phyloP scores from a whole-genome alignment of 2,888 invertebrate genomes.

The Drosophila meridiana region DNA sequence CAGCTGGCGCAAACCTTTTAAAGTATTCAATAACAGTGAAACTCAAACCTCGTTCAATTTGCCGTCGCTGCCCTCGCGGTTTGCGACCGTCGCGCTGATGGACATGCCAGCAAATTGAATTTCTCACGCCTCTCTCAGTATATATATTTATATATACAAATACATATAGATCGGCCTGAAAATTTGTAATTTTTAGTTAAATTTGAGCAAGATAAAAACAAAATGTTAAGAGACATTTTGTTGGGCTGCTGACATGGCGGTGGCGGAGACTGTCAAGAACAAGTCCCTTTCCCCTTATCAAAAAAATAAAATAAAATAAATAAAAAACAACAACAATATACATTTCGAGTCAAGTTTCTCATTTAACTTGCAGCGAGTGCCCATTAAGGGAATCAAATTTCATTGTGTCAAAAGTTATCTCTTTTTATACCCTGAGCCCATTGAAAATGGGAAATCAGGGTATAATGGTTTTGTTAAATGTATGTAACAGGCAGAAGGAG shows the following conservation, averaged over 20 bases:
- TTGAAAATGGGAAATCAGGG: too few relatives aligned
- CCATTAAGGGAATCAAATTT: slow-evolving; percentile 39
- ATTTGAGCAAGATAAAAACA: slow-evolving; percentile 11
- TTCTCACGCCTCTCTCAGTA: slow-evolving; percentile 53
- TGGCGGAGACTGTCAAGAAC: slow-evolving; percentile 15
- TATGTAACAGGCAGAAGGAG: too few relatives aligned
- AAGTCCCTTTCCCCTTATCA: not conserved
- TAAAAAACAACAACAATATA: not conserved
- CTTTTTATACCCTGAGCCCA: too few relatives aligned
- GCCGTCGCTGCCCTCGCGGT: slow-evolving; percentile 7
- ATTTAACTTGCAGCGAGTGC: slow-evolving; percentile 33
- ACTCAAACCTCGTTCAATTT: slow-evolving; percentile 48
- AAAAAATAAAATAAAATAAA: not conserved
- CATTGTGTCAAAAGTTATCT: slow-evolving; percentile 15
- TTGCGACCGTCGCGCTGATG: slow-evolving; percentile 47
- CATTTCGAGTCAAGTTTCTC: slow-evolving; percentile 45
- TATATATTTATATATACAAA: not conserved
- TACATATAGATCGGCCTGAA: slow-evolving; percentile 21
- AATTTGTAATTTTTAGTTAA: slow-evolving; percentile 36
- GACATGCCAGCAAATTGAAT: slow-evolving; percentile 70
- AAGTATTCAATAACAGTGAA: slow-evolving; percentile 78
- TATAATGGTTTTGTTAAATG: too few relatives aligned
- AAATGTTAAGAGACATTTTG: slow-evolving; percentile 57
- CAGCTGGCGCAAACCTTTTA: slow-evolving; percentile 68
- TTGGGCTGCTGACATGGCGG: slow-evolving; percentile 13